Evolutionary conservation across 2,888 invertebrate genomes (phyloP), one percentile per base, ranked within the genome.

Genomic region (Ellobium chinense): DNA sequence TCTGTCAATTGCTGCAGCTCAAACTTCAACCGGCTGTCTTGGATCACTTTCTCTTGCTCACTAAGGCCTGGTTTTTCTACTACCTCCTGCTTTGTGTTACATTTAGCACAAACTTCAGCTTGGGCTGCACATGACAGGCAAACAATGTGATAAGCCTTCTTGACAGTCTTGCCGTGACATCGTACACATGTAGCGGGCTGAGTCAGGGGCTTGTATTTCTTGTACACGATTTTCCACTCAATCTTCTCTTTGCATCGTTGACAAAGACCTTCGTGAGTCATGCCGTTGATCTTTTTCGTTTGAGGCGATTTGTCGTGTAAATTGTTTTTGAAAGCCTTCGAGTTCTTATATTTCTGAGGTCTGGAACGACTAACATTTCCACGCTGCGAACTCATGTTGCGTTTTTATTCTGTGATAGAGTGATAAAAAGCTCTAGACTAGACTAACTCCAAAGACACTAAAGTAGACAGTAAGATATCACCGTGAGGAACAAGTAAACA

Each of bases 171-270:
- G 87, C 95, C 94, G 37, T 94, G 94, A 92, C 97, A 95, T 86
- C 94, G 94, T 0, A 93, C 94, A 92, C 98, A 98, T 87, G 96
- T 97, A 85, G 95, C 95, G 0, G 97, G 95, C 81, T 96, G 95
- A 39, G 95, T 95, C 0, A 97, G 93, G 0, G 96, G 95, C 92
- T 98, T 98, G 91, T 98, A 98, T 90, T 98, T 98, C 90, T 97
- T 98, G 90, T 97, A 98, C 90, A 97, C 97, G 75, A 98, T 97
- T 93, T 97, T 98, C 98, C 98, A 98, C 90, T 97, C 96, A 83
- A 98, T 96, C 74, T 97, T 95, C 84, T 96, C 95, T 92, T 97
- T 97, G 92, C 98, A 98, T 82, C 96, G 95, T 85, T 95, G 94
- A 91, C 98, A 98, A 0, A 98, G 96, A 0, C 91, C 92, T 39